phyloP scores from a whole-genome alignment of 1,140 invertebrate species.

The Eueides isabella region DNA sequence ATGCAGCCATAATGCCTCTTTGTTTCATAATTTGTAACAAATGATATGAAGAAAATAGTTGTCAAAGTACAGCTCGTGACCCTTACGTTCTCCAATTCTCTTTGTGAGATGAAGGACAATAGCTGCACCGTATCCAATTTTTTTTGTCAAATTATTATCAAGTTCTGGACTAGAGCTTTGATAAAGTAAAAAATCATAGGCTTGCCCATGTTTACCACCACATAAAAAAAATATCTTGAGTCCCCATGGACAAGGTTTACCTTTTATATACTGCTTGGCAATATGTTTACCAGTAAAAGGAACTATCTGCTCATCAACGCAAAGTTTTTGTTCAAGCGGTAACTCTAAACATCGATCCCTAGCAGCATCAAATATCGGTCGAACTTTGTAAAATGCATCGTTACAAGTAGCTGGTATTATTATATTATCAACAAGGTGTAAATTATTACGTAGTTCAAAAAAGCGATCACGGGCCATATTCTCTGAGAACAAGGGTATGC shows the following conservation, averaged over 20 bases:
- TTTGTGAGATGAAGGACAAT: slow-evolving; percentile 49
- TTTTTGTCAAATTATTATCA: slow-evolving; percentile 44
- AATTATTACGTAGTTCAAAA: slow-evolving; percentile 52
- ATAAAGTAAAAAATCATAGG: slow-evolving; percentile 51
- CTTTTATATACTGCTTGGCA: too few relatives aligned
- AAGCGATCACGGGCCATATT: slow-evolving; percentile 51
- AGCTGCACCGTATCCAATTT: slow-evolving; percentile 49
- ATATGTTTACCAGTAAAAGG: too few relatives aligned
- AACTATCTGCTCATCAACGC: too few relatives aligned
- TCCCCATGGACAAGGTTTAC: too few relatives aligned
- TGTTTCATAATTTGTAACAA: slow-evolving; percentile 60
- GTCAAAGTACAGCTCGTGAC: slow-evolving; percentile 48
- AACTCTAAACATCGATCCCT: slow-evolving; percentile 48
- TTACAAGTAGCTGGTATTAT: slow-evolving; percentile 42
- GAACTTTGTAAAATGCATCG: slow-evolving; percentile 51
- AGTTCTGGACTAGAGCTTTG: slow-evolving; percentile 49
- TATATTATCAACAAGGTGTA: slow-evolving; percentile 51
- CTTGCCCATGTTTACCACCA: too few relatives aligned
- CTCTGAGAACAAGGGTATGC: slow-evolving; percentile 43
- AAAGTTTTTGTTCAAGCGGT: slow-evolving; percentile 48
- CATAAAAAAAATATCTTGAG: too few relatives aligned
- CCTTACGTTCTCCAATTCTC: slow-evolving; percentile 50
- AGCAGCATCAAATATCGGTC: slow-evolving; percentile 51
- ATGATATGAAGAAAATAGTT: slow-evolving; percentile 65
- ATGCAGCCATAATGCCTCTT: slow-evolving; percentile 61